Conservation (phyloP, 2,113 vertebrate genomes). For the Actenoides hombroni region DNA sequence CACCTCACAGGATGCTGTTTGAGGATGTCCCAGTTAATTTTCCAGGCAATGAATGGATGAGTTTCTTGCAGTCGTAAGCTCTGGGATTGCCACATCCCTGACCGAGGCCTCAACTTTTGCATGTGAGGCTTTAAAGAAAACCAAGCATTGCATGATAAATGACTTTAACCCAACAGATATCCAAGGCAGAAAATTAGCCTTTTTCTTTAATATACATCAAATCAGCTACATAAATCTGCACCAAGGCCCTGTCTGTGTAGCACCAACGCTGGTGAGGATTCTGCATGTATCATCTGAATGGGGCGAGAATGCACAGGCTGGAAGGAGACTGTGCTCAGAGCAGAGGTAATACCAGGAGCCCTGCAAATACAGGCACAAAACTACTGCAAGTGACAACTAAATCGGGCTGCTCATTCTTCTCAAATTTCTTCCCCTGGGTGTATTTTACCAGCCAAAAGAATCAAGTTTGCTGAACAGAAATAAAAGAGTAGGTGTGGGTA, state of each 20-base stretch:
- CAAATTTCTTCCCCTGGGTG: background rate
- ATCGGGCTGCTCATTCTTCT: background rate
- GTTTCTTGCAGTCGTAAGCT: background rate
- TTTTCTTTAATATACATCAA: background rate
- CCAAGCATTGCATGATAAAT: fast-evolving
- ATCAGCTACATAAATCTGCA: background rate
- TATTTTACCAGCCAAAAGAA: conserved; percentile 34
- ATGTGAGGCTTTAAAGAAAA: background rate
- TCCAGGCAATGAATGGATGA: background rate
- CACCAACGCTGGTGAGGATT: background rate
- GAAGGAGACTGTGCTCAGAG: background rate
- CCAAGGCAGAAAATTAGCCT: background rate
- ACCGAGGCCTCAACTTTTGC: background rate
- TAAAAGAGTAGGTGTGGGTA: conserved; percentile 48
- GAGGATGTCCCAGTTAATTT: background rate
- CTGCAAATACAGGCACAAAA: background rate
- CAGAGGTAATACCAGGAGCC: background rate
- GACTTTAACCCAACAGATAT: background rate
- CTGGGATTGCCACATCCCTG: background rate
- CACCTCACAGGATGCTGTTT: background rate
- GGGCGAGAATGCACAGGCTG: background rate
- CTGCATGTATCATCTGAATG: background rate
- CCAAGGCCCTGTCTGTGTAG: background rate
- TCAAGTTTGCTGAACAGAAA: conserved; percentile 41
- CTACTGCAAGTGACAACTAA: background rate